A percentile compares a stretch with the other conserved stretches of the same genome.
These are phyloP conservation scores for Drosophila heteroneura DNA, from an alignment of 2,888 invertebrate genomes.

Conservation along the genomic window DNA sequence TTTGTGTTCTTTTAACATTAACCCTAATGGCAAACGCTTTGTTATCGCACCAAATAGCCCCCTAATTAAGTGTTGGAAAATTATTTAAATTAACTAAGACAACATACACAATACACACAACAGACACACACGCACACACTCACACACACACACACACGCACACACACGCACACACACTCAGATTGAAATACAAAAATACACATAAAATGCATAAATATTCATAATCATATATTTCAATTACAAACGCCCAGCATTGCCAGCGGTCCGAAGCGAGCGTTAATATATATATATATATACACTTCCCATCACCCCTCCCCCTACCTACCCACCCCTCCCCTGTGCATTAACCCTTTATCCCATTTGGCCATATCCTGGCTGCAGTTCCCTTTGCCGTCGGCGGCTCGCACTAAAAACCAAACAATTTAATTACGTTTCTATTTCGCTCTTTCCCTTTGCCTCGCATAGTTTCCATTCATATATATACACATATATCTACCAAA, in stretches of 20 bases:
- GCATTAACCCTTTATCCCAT: constrained; percentile 20
- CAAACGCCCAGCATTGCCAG: constrained; percentile 48
- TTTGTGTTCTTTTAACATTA: constrained; percentile 9
- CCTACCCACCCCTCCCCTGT: neutral
- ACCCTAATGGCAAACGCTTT: constrained; percentile 61
- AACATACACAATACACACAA: constrained; percentile 8
- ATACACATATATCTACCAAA: constrained; percentile 19
- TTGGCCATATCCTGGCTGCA: constrained; percentile 38
- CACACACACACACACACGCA: neutral
- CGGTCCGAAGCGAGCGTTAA: constrained; percentile 29
- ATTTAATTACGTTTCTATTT: constrained; percentile 77
- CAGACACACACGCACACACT: constrained; percentile 21
- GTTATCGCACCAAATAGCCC: constrained; percentile 58
- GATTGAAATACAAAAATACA: constrained; percentile 3
- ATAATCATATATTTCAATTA: constrained; percentile 85
- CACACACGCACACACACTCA: neutral
- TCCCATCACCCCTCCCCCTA: neutral
- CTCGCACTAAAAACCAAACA: constrained; percentile 68
- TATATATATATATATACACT: constrained; percentile 29
- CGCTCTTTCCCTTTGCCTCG: constrained; percentile 6
- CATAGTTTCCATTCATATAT: constrained; percentile 54
- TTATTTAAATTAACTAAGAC: constrained; percentile 66
- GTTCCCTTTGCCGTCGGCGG: constrained; percentile 43
- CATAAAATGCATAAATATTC: constrained; percentile 82
- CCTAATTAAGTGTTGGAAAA: constrained; percentile 75